Evolutionary conservation across 2,888 invertebrate species (phyloP), one percentile per base, ranked within the genome.

Genomic region (Cerastoderma edule): DNA sequence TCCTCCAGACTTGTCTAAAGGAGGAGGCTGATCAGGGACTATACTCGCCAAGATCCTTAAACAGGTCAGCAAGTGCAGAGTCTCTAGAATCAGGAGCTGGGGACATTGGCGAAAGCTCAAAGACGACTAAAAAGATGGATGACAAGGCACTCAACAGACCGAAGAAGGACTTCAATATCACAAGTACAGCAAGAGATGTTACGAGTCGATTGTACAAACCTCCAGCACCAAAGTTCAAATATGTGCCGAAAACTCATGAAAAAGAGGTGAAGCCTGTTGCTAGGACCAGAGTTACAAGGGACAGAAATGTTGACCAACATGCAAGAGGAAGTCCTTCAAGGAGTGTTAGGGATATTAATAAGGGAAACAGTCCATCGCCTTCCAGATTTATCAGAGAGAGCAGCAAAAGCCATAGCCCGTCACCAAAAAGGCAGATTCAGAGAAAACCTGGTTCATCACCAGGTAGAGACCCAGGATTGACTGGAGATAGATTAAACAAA

Each of bases 201-300:
- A 89, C 88, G 2, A 82, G 84, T 53, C 72, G 89, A 35, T 78
- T 89, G 32, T 89, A 89, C 67, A 70, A 83, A 75, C 75, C 85
- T 30, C 83, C 81, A 27, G 72, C 78, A 30, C 85, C 88, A 10
- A 83, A 85, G 66, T 86, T 86, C 56, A 84, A 81, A 68, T 83
- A 83, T 81, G 83, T 83, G 32, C 82, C 84, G 28, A 85, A 84
- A 75, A 24, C 28, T 5, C 83, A 75, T 72, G 78, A 78, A 24
- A 80, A 80, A 63, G 83, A 78, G 53, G 53, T 64, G 4, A 70
- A 74, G 56, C 56, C 82, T 39, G 35, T 66, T 10, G 46, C 67
- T 33, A 72, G 60, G 68, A 72, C 78, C 35, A 74, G 70, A 46
- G 33, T 33, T 13, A 10, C 60, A 24, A 60, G 78, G 48, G 73